A percentile compares a stretch with the other conserved stretches of the same genome.
These are phyloP conservation scores for Drosophila lacteicornis DNA, from an alignment of 1,140 invertebrate genomes.

Conservation along the genomic window DNA sequence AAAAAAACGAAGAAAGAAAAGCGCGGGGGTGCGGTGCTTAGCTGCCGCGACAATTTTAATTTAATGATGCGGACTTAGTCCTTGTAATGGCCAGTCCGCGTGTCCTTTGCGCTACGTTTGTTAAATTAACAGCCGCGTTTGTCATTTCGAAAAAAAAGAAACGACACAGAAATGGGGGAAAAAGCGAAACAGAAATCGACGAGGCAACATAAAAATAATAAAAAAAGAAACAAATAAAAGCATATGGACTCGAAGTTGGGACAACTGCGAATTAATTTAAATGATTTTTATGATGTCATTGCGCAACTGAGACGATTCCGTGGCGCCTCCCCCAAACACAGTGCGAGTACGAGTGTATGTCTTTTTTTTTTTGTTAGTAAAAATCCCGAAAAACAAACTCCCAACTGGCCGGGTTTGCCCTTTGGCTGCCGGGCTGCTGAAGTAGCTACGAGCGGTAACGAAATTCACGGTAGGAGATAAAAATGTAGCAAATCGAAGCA, in stretches of 20 bases:
- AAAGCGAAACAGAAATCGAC: slow-evolving; percentile 54
- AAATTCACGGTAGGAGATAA: slow-evolving; percentile 84
- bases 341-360: slow-evolving; percentile 11
- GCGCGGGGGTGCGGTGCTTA: slow-evolving; percentile 33
- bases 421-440: slow-evolving; percentile 59
- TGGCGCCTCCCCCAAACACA: slow-evolving; percentile 36
- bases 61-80: slow-evolving; percentile 83
- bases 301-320: slow-evolving; percentile 69
- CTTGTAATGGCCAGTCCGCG: slow-evolving; percentile 78
- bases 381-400: slow-evolving; percentile 52
- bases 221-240: slow-evolving; percentile 75
- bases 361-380: slow-evolving; percentile 12
- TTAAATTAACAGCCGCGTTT: slow-evolving; percentile 80
- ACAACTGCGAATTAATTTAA: slow-evolving; percentile 80
- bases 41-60: slow-evolving; percentile 79
- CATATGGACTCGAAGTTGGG: slow-evolving; percentile 64
- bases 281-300: slow-evolving; percentile 84
- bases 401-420: slow-evolving; percentile 45
- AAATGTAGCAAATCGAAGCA: slow-evolving; percentile 81
- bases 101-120: slow-evolving; percentile 63
- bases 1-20: slow-evolving; percentile 18
- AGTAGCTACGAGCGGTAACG: slow-evolving; percentile 80
- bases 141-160: slow-evolving; percentile 52
- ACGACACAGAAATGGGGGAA: slow-evolving; percentile 19
- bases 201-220: slow-evolving; percentile 66